A percentile compares a stretch with the other conserved stretches of the same genome.
Evolutionary conservation across 2,113 vertebrate genomes (phyloP).

Genomic region (Girardinichthys multiradiatus): DNA sequence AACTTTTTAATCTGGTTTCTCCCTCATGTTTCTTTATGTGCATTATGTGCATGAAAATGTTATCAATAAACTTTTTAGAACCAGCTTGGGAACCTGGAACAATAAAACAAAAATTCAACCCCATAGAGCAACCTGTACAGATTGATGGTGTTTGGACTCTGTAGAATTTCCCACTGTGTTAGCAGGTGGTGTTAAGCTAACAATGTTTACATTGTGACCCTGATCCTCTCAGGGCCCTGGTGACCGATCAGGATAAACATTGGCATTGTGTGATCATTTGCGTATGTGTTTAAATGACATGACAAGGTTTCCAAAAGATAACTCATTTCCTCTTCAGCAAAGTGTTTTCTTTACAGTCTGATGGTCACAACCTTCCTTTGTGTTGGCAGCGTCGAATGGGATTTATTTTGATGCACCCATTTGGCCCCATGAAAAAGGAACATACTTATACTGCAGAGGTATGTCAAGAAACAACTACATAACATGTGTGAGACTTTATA

Average conservation of each 20-base stretch:
- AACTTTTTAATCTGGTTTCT: too few species aligned
- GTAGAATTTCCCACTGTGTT: constrained; percentile 62
- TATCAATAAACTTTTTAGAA: not conserved
- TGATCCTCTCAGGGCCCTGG: constrained; percentile 62
- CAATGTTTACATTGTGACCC: constrained; percentile 62
- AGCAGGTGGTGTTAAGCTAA: constrained; percentile 65
- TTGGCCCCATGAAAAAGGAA: constrained; percentile 1
- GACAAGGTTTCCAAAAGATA: constrained; percentile 69
- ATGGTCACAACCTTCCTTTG: constrained; percentile 65
- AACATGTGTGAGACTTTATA: constrained; percentile 9
- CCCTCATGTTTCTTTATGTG: too few species aligned
- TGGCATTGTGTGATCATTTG: constrained; percentile 37
- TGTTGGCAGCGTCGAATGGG: constrained; percentile 45
- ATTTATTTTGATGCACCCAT: constrained; percentile 26
- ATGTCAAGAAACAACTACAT: constrained; percentile 11
- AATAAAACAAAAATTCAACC: not conserved
- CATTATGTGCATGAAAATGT: not conserved
- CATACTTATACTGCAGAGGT: not conserved
- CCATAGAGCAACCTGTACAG: constrained; percentile 26
- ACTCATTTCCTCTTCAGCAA: constrained; percentile 72
- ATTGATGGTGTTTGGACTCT: constrained; percentile 15
- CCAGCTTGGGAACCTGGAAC: not conserved
- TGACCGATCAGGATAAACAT: constrained; percentile 73
- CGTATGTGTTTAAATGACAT: constrained; percentile 42
- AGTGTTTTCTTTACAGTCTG: constrained; percentile 79